Evolutionary conservation across 2,888 invertebrate genomes (phyloP), one percentile per base, ranked within the genome.

Genomic region (Leptinotarsa tumamoca): DNA sequence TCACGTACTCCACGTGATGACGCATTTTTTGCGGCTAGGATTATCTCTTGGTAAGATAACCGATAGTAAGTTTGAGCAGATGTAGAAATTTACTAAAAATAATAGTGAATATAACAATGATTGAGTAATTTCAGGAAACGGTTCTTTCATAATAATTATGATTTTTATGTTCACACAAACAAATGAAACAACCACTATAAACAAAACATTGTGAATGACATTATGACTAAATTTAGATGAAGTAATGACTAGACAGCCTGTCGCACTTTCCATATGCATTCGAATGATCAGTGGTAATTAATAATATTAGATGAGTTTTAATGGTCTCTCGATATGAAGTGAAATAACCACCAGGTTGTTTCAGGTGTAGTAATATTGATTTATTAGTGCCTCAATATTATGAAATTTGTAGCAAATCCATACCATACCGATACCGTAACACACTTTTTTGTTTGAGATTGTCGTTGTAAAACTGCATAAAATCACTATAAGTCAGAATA

Each of bases 11-110:
- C 58, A 58, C 21, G 2, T 21, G 14, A 18, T 58, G 58, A 58
- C 58, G 58, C 58, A 58, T 23, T 23, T 58, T 58, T 58, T 17
- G 58, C 58, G 58, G 58, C 21, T 23, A 58, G 4, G 58, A 23
- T 18, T n/a, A 58, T 58, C 58, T 58, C 52, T 52, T n/a, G n/a
- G 52, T 52, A 21, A 58, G 58, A 58, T 58, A 58, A 58, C 58
- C 58, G 58, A 23, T 58, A 58, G 23, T 58, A 21, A 58, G 21
- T 23, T 58, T 58, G 58, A 23, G 58, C 58, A 58, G 23, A 58
- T 58, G 58, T 58, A 14, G 58, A 23, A 58, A 58, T 58, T 14
- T 14, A 58, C 4, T 58, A 23, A 23, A 58, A 58, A 58, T 58
- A 58, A 58, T 58, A 58, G 58, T 58, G 58, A 58, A 21, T 58